A percentile compares a stretch with the other conserved stretches of the same genome.
phyloP scores from a whole-genome alignment of 2,888 invertebrate species.

The Suillia variegata region DNA sequence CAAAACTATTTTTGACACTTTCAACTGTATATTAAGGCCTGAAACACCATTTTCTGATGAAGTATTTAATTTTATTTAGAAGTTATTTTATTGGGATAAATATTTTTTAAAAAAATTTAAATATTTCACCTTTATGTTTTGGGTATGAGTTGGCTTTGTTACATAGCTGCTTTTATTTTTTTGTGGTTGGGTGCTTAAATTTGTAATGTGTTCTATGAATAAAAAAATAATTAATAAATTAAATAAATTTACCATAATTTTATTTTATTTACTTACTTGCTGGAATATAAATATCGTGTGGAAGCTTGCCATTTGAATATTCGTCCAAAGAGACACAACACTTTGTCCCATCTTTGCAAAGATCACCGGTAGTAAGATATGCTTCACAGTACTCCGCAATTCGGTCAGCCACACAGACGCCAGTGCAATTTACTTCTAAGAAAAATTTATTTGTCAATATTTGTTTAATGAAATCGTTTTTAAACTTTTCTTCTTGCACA shows the following conservation, averaged over 20 bases:
- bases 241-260: not conserved
- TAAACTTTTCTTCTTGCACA: too few species aligned
- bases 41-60: too few species aligned
- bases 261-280: slow-evolving; percentile 61
- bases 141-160: slow-evolving; percentile 60
- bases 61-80: too few species aligned
- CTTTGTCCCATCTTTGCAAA: slow-evolving; percentile 76
- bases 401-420: slow-evolving; percentile 81
- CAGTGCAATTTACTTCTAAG: slow-evolving; percentile 67
- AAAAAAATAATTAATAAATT: not conserved
- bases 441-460: too few species aligned
- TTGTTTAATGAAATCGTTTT: too few species aligned
- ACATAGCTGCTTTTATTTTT: slow-evolving; percentile 39
- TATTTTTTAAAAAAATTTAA: not conserved
- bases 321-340: slow-evolving; percentile 83
- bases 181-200: slow-evolving; percentile 42
- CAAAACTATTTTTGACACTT: too few species aligned
- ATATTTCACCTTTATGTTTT: slow-evolving; percentile 18
- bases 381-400: slow-evolving; percentile 88
- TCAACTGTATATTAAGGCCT: too few species aligned
- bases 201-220: slow-evolving; percentile 52
- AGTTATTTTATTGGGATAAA: too few species aligned
- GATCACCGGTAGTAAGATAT: slow-evolving; percentile 72
- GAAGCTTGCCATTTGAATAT: slow-evolving; percentile 70
- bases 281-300: slow-evolving; percentile 76